Base-by-base conservation (phyloP, 2,888 invertebrate genomes). In the Polydrusus cervinus region DNA sequence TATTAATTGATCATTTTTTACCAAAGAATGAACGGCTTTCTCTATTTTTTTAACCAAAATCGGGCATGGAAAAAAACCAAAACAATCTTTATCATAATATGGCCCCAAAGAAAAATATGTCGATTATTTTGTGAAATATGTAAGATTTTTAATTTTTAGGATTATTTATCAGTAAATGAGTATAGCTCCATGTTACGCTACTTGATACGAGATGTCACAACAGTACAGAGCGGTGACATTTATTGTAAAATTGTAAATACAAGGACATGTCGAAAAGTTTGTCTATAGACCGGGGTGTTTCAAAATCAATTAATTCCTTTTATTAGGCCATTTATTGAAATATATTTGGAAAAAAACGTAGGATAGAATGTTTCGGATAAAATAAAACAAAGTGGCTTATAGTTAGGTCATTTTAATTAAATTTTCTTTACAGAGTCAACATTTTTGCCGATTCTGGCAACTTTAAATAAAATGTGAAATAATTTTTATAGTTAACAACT, bases 341-440 rank as follows among this genome's bases (percentile, higher is more conserved):
- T 34, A 34, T 8, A 9, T 34, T 34, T 34, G 7, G 34, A 8
- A 25, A 25, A 25, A 25, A 25, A 25, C 5, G 25, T 25, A 25
- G 25, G 25, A 25, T 25, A 25, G 25, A n/a, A n/a, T n/a, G 3
- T 30, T 7, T 30, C 30, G 13, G 25, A 57, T 14, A 25, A 34
- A 57, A 57, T 57, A 57, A 57, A 57, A 34, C n/a, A 30, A 57
- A 57, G 14, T 38, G 5, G 14, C 10, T 38, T 16, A 10, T 38
- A 60, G 57, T 60, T 38, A 60, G 57, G 18, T 60, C 38, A 38
- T 60, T 60, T 51, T 60, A 38, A 60, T 60, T 38, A 60, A 16
- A 60, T 38, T 60, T 57, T 57, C 53, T 55, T 34, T 60, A 60
- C 57, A 60, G 14, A 1, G 16, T 38, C 18, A 60, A 60, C 57